Evolutionary conservation across 2,888 invertebrate species (phyloP).

Genomic region (Polydesmus complanatus): DNA sequence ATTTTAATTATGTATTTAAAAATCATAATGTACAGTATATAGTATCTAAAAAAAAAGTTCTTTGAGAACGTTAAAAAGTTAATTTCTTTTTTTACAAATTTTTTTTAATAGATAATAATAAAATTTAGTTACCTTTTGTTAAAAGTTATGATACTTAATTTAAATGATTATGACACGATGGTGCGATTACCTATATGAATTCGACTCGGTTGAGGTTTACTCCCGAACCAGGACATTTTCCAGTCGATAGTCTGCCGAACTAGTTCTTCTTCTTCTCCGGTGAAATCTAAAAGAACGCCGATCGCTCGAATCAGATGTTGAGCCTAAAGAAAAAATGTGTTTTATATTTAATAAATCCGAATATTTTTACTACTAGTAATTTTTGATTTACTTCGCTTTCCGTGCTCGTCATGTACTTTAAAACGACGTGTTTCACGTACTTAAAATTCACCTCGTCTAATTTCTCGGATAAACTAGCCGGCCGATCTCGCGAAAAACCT

Average conservation of each 20-base stretch:
- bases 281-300: slow-evolving; percentile 64
- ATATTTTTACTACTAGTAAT: slow-evolving; percentile 3
- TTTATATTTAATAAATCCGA: slow-evolving; percentile 10
- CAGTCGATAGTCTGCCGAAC: slow-evolving; percentile 63
- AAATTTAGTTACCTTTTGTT: too few relatives aligned
- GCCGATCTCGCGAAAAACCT: slow-evolving; percentile 21
- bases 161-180: background rate
- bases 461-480: slow-evolving; percentile 29
- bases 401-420: slow-evolving; percentile 78
- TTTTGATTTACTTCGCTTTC: slow-evolving; percentile 46
- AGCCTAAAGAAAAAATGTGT: slow-evolving; percentile 55
- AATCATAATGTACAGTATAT: too few relatives aligned
- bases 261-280: slow-evolving; percentile 71
- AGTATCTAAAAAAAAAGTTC: too few relatives aligned
- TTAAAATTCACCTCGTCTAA: slow-evolving; percentile 55
- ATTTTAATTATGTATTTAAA: too few relatives aligned
- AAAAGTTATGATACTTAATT: too few relatives aligned
- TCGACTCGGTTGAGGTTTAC: slow-evolving; percentile 42
- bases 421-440: slow-evolving; percentile 82
- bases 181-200: background rate
- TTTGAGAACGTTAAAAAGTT: too few relatives aligned
- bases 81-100: too few relatives aligned
- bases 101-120: too few relatives aligned
- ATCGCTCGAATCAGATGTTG: slow-evolving; percentile 79
- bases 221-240: slow-evolving; percentile 58